A percentile compares a stretch with the other conserved stretches of the same genome.
Conservation (phyloP, 2,888 invertebrate genomes). For the Norana najaformis region DNA sequence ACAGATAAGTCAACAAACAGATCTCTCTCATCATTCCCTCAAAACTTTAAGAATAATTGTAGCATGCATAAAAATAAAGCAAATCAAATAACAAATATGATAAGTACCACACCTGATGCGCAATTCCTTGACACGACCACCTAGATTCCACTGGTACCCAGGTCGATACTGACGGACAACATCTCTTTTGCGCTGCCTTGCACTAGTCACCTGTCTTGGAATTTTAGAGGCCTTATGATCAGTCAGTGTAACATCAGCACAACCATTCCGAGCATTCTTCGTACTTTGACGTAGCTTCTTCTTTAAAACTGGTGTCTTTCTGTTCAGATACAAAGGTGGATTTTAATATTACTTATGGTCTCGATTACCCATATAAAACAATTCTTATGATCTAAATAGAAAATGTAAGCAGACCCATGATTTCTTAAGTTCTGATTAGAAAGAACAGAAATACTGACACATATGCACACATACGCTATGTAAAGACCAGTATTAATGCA, state of each 20-base stretch:
- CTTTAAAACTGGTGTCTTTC: background rate
- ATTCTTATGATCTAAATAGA: too few species aligned
- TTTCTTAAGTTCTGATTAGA: too few species aligned
- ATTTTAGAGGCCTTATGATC: background rate
- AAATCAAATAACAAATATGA: background rate
- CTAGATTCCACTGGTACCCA: slow-evolving; percentile 19
- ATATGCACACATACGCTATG: too few species aligned
- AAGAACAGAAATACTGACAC: too few species aligned
- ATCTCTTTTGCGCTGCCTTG: slow-evolving; percentile 1
- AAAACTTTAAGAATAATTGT: background rate
- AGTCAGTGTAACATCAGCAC: background rate
- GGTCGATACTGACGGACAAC: slow-evolving; percentile 19
- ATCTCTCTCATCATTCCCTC: background rate
- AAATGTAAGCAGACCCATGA: too few species aligned
- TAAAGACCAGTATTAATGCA: too few species aligned
- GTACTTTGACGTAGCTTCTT: background rate
- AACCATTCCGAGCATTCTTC: background rate
- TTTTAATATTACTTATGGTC: background rate
- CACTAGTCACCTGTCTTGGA: background rate
- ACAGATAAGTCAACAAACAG: too few species aligned
- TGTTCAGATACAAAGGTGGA: background rate
- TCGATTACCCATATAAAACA: too few species aligned
- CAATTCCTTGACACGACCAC: slow-evolving; percentile 24
- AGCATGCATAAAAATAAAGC: background rate
- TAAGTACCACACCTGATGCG: slow-evolving; percentile 17